These are phyloP conservation scores for Crioceris asparagi DNA, from an alignment of 2,888 invertebrate species.

Conservation along the genomic window DNA sequence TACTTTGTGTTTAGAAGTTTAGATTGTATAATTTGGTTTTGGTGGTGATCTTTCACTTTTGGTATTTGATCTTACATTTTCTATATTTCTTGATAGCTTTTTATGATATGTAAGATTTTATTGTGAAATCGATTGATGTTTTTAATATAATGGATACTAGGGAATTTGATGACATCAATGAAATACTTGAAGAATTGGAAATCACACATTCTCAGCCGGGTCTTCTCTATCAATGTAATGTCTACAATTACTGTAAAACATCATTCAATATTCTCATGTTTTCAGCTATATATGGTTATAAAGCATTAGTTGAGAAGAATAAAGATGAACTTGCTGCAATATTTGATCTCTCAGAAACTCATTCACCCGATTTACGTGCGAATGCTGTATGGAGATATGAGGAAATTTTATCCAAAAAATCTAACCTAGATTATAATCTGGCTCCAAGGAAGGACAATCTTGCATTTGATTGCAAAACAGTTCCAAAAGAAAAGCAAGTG, in stretches of 20 bases:
- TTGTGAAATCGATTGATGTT: too few species aligned
- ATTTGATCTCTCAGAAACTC: conserved; percentile 31
- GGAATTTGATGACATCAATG: too few species aligned
- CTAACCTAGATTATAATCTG: conserved; percentile 10
- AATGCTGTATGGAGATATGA: conserved; percentile 27
- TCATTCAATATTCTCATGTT: conserved; percentile 5
- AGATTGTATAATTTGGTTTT: too few species aligned
- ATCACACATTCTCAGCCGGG: too few species aligned
- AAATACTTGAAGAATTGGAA: too few species aligned
- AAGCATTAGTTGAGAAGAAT: conserved; percentile 19
- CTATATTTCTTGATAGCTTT: too few species aligned
- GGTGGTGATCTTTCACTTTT: too few species aligned
- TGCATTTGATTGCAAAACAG: conserved; percentile 23
- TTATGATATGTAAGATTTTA: too few species aligned
- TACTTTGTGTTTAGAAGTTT: too few species aligned
- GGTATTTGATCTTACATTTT: too few species aligned
- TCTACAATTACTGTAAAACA: not conserved
- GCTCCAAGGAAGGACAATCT: conserved; percentile 24
- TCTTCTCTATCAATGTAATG: too few species aligned
- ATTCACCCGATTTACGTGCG: conserved; percentile 29
- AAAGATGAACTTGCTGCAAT: conserved; percentile 29
- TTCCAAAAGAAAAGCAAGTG: conserved; percentile 18
- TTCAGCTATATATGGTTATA: conserved; percentile 25
- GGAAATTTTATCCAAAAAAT: conserved; percentile 12
- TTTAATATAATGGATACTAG: too few species aligned